phyloP scores from a whole-genome alignment of 2,888 invertebrate genomes.

The Aporophyla nigra region DNA sequence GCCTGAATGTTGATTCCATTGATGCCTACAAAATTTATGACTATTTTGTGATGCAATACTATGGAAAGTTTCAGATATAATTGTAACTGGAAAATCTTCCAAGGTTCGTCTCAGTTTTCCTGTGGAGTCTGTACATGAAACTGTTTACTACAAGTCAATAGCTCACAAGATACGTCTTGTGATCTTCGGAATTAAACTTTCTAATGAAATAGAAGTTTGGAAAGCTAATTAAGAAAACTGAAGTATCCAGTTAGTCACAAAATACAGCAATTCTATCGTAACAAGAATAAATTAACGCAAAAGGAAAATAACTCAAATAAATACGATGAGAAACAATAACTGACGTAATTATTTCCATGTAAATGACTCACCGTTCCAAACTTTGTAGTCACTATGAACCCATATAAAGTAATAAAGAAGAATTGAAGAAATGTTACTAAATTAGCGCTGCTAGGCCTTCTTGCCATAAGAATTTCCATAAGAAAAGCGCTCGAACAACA shows the following conservation, averaged over 20 bases:
- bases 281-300: neutral
- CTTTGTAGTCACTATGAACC: conserved; percentile 80
- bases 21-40: neutral
- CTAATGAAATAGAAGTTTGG: neutral
- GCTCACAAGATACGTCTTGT: too few relatives aligned
- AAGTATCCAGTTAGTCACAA: neutral
- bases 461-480: conserved; percentile 87
- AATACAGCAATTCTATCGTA: neutral
- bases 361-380: conserved; percentile 80
- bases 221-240: neutral
- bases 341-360: conserved; percentile 30
- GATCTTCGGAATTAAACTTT: neutral
- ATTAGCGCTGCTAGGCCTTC: conserved; percentile 81
- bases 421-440: conserved; percentile 87
- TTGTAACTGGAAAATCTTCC: neutral
- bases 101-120: neutral
- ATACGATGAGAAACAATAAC: conserved; percentile 8
- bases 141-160: neutral
- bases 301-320: conserved; percentile 57
- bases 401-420: conserved; percentile 83
- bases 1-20: neutral
- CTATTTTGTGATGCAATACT: neutral
- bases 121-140: neutral
- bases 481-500: conserved; percentile 85
- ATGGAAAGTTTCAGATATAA: too few relatives aligned